Conservation (phyloP, 2,797 vertebrate genomes). For the Danio choprae region DNA sequence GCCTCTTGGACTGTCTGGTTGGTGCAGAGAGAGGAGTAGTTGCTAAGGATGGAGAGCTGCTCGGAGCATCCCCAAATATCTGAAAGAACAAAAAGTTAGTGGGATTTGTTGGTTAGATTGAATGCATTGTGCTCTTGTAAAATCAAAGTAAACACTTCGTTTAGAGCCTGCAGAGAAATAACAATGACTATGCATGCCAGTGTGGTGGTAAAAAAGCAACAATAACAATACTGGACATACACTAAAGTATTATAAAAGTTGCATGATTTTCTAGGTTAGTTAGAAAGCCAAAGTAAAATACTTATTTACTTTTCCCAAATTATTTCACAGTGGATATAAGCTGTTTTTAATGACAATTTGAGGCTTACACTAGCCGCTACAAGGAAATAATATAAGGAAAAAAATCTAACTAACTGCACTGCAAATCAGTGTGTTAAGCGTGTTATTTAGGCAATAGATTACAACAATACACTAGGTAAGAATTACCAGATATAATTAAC, state of each 20-base stretch:
- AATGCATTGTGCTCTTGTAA: neutral
- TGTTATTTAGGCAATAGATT: too few relatives aligned
- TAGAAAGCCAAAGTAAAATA: neutral
- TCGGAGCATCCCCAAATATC: slow-evolving; percentile 93
- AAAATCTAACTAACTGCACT: too few relatives aligned
- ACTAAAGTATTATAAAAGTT: neutral
- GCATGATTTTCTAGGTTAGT: neutral
- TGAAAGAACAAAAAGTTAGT: slow-evolving; percentile 68
- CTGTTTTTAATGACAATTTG: too few relatives aligned
- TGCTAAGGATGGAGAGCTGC: slow-evolving; percentile 79
- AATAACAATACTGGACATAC: neutral
- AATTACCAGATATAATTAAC: too few relatives aligned
- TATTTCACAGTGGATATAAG: too few relatives aligned
- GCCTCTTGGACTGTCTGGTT: slow-evolving; percentile 90
- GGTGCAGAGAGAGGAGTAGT: slow-evolving; percentile 83
- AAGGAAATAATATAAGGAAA: too few relatives aligned
- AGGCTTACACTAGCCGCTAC: too few relatives aligned
- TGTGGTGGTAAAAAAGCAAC: slow-evolving; percentile 14
- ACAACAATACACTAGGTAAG: too few relatives aligned
- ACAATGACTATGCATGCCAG: slow-evolving; percentile 62
- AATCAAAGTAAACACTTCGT: slow-evolving; percentile 12
- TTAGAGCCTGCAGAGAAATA: slow-evolving; percentile 13
- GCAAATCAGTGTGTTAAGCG: too few relatives aligned
- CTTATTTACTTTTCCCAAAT: too few relatives aligned
- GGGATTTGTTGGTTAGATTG: slow-evolving; percentile 5